Evolutionary conservation across 2,113 vertebrate genomes (phyloP), one percentile per base, ranked within the genome.

Genomic region (Vulpes vulpes): DNA sequence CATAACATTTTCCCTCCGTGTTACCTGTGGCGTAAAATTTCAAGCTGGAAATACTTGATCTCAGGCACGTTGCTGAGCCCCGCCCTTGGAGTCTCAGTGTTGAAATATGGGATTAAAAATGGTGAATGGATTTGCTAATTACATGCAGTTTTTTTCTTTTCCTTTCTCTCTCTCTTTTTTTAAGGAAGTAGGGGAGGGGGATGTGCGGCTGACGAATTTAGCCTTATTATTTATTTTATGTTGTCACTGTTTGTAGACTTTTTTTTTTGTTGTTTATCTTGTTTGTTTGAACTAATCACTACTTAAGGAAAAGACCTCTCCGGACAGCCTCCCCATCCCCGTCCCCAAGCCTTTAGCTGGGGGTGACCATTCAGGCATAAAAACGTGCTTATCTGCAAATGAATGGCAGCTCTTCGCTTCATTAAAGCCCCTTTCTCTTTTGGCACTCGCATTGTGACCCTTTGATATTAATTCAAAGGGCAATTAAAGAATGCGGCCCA

Each of bases 381-480:
- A 99, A 99, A 99, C 99, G 99, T 99, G 99, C 99, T 99, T 99
- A 99, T 99, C 99, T 99, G 99, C 99, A 99, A 99, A 99, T 99
- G 99, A 99, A 99, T 99, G 99, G 99, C 98, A 99, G 99, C 99
- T 99, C 99, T 99, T 99, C 99, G 99, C 99, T 99, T 99, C 99
- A 99, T 99, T 99, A 99, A 99, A 99, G 99, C 99, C 98, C 99
- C 99, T 99, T 99, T 99, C 99, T 99, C 99, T 99, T 99, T 99
- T 99, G 99, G 99, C 99, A 99, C 99, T 99, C 99, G 99, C 99
- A 99, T 99, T 99, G 99, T 99, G 99, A 99, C 99, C 99, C 99
- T 99, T 99, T 99, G 99, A 99, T 99, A 99, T 99, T 99, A 99
- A 99, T 99, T 99, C 99, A 99, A 99, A 99, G 99, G 99, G 99